Evolutionary conservation across 64 coral and sea anemone species (phyloP).

Genomic region (Pocillopora damicornis): DNA sequence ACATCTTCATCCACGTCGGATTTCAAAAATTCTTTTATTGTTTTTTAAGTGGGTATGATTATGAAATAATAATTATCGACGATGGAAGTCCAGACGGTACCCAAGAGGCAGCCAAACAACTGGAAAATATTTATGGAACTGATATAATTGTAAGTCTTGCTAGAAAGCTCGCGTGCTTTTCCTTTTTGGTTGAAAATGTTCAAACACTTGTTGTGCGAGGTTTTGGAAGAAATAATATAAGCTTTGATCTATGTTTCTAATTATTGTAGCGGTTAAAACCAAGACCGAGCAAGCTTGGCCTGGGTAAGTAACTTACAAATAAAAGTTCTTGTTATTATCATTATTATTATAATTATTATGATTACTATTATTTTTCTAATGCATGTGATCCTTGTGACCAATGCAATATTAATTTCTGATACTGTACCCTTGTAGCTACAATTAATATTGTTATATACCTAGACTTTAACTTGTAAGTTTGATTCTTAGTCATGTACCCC

Average conservation of each 20-base stretch:
- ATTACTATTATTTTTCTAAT: too few relatives aligned
- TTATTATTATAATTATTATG: too few relatives aligned
- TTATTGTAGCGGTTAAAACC: constrained; percentile 77
- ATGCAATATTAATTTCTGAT: too few relatives aligned
- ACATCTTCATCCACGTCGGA: neutral
- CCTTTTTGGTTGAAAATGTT: neutral
- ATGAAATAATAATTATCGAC: constrained; percentile 96
- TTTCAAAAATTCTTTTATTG: neutral
- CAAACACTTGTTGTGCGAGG: neutral
- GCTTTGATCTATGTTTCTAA: neutral
- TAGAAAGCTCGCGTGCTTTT: neutral
- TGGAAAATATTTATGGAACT: constrained; percentile 87
- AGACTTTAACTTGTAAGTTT: too few relatives aligned
- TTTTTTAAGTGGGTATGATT: constrained; percentile 74
- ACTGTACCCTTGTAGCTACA: too few relatives aligned
- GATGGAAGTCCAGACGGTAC: constrained; percentile 99
- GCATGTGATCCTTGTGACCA: too few relatives aligned
- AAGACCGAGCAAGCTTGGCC: constrained; percentile 86
- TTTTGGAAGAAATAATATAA: neutral
- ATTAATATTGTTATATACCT: too few relatives aligned
- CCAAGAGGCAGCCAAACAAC: constrained; percentile 89
- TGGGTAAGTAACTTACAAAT: constrained; percentile 56
- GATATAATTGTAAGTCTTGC: constrained; percentile 86
- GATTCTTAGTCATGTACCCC: too few relatives aligned
- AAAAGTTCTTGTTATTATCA: too few relatives aligned